A percentile compares a stretch with the other conserved stretches of the same genome.
phyloP scores from a whole-genome alignment of 2,888 invertebrate genomes.

The Drymonia ruficornis region DNA sequence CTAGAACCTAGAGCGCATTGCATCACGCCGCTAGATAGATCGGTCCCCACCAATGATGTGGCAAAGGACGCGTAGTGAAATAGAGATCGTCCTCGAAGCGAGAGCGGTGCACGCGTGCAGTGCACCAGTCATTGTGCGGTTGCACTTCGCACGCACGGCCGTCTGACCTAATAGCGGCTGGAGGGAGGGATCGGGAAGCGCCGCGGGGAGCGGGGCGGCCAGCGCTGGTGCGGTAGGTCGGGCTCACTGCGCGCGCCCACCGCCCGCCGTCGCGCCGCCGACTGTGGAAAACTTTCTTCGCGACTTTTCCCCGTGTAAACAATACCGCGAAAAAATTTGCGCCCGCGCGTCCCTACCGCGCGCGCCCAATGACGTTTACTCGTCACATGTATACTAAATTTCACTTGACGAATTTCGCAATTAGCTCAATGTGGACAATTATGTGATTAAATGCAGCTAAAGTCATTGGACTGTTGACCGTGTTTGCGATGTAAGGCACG shows the following conservation, averaged over 20 bases:
- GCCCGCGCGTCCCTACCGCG: slow-evolving; percentile 50
- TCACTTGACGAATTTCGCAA: slow-evolving; percentile 29
- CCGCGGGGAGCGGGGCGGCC: slow-evolving; percentile 67
- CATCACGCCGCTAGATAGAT: slow-evolving; percentile 82
- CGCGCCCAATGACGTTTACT: slow-evolving; percentile 36
- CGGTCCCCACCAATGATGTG: slow-evolving; percentile 82
- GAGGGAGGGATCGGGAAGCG: slow-evolving; percentile 83
- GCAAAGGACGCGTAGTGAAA: slow-evolving; percentile 83
- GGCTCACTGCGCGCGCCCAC: slow-evolving; percentile 79
- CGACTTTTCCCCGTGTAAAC: slow-evolving; percentile 80
- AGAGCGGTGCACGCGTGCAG: slow-evolving; percentile 84
- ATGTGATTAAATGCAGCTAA: slow-evolving; percentile 52
- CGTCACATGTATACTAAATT: slow-evolving; percentile 25
- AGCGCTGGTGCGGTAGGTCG: slow-evolving; percentile 82
- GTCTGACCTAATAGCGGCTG: slow-evolving; percentile 83
- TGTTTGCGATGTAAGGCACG: slow-evolving; percentile 68
- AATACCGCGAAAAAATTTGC: slow-evolving; percentile 67
- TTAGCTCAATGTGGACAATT: slow-evolving; percentile 41
- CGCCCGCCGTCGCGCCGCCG: slow-evolving; percentile 70
- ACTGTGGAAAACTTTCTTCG: slow-evolving; percentile 82
- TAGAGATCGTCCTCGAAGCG: slow-evolving; percentile 85
- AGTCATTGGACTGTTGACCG: slow-evolving; percentile 51
- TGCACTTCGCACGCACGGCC: slow-evolving; percentile 82
- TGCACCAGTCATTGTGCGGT: slow-evolving; percentile 83
- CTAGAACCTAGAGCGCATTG: slow-evolving; percentile 69